Conservation (phyloP, 2,797 vertebrate genomes). For the Malacoraja senta region DNA sequence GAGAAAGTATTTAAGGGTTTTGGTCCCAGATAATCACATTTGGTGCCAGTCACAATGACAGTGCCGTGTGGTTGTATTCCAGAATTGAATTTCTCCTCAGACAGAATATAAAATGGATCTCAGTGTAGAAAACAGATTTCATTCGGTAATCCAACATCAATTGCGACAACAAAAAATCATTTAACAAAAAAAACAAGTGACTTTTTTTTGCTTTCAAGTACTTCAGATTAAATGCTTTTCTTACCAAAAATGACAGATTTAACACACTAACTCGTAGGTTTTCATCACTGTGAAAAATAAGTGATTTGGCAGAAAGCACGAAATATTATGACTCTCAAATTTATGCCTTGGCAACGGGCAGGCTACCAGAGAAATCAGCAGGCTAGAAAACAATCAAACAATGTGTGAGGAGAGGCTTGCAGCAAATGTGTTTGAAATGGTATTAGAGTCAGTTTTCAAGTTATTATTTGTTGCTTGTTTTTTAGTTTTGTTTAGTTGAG, state of each 20-base stretch:
- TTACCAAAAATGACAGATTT: conserved; percentile 34
- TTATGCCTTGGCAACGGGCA: background rate
- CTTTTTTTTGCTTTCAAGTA: background rate
- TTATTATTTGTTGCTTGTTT: background rate
- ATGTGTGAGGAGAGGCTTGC: background rate
- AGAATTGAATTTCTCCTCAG: conserved; percentile 27
- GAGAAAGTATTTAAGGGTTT: background rate
- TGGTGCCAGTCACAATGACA: conserved; percentile 10
- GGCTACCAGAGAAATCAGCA: background rate
- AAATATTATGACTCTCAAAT: background rate
- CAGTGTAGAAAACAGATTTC: conserved; percentile 18
- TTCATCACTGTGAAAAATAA: background rate
- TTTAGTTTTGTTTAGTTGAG: no score
- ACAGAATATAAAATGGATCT: conserved; percentile 21
- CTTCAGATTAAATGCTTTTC: background rate
- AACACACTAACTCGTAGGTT: background rate
- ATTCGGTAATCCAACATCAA: conserved; percentile 2
- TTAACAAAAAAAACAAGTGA: background rate
- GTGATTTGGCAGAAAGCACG: background rate
- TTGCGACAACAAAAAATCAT: background rate
- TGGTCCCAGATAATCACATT: background rate
- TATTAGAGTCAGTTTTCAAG: background rate
- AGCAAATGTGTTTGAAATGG: background rate
- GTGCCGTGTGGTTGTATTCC: background rate
- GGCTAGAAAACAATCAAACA: conserved; percentile 11